phyloP scores from a whole-genome alignment of 2,797 vertebrate species.

The Discoglossus pictus region DNA sequence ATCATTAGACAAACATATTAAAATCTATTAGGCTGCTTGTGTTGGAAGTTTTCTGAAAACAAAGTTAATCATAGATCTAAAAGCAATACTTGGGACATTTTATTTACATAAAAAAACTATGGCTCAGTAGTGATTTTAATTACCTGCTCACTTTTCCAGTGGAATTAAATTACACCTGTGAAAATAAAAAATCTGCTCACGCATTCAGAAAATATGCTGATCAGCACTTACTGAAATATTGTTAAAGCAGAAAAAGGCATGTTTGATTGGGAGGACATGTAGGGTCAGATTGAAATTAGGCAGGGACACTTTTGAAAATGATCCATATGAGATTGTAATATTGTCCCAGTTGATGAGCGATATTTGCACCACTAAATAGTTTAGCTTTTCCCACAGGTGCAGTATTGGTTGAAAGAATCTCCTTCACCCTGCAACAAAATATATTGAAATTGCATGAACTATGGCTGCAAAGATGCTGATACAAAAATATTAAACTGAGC shows the following conservation, averaged over 20 bases:
- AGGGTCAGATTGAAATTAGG: constrained; percentile 1
- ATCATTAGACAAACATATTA: constrained; percentile 10
- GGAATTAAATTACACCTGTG: not conserved
- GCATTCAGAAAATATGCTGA: not conserved
- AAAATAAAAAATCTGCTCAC: not conserved
- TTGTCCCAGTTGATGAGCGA: constrained; percentile 5
- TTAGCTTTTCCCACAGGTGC: not conserved
- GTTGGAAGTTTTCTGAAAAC: not conserved
- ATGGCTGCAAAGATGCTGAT: no score
- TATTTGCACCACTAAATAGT: not conserved
- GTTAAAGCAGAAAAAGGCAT: not conserved
- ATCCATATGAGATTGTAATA: constrained; percentile 2
- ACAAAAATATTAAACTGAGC: constrained; percentile 5
- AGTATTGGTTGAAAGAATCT: not conserved
- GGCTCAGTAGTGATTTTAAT: not conserved
- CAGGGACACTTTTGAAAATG: not conserved
- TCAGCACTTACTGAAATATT: constrained; percentile 1
- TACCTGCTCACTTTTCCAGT: not conserved
- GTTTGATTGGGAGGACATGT: no score
- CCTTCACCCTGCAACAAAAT: no score
- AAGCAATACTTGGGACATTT: not conserved
- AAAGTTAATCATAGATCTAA: constrained; percentile 9
- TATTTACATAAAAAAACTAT: constrained; percentile 7
- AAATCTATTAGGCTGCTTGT: not conserved
- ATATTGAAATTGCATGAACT: no score